These are phyloP conservation scores for Crotalus helleri DNA, from an alignment of 2,113 vertebrate genomes.

Conservation along the genomic window DNA sequence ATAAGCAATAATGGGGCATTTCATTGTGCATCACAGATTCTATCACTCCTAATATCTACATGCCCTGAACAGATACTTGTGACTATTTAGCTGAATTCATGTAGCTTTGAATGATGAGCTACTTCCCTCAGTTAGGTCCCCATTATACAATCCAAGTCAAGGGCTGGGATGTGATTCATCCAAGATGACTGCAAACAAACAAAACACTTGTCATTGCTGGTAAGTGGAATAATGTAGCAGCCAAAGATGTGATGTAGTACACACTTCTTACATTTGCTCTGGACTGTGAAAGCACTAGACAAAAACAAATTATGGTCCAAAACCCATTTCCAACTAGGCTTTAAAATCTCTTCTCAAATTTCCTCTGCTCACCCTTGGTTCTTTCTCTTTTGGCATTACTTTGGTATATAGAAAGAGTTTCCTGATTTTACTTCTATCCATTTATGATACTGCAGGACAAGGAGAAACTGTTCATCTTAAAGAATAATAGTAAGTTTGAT, in stretches of 20 bases:
- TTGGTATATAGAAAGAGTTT: background rate
- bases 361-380: background rate
- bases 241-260: background rate
- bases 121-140: background rate
- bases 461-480: background rate
- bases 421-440: background rate
- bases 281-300: background rate
- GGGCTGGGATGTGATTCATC: background rate
- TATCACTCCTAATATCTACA: background rate
- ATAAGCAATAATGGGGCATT: background rate
- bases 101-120: background rate
- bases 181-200: background rate
- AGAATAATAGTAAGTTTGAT: background rate
- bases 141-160: background rate
- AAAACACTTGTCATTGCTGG: background rate
- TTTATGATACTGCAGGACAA: background rate
- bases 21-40: background rate
- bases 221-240: background rate
- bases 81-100: background rate
- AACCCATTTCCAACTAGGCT: background rate
- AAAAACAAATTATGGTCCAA: background rate
- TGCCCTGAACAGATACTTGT: background rate
- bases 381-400: background rate
- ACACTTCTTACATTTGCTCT: background rate
- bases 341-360: background rate